Percentiles rank a stretch among this genome's conserved stretches.
Evolutionary conservation across 2,888 invertebrate genomes (phyloP).

Genomic region (Drosophila formosana): DNA sequence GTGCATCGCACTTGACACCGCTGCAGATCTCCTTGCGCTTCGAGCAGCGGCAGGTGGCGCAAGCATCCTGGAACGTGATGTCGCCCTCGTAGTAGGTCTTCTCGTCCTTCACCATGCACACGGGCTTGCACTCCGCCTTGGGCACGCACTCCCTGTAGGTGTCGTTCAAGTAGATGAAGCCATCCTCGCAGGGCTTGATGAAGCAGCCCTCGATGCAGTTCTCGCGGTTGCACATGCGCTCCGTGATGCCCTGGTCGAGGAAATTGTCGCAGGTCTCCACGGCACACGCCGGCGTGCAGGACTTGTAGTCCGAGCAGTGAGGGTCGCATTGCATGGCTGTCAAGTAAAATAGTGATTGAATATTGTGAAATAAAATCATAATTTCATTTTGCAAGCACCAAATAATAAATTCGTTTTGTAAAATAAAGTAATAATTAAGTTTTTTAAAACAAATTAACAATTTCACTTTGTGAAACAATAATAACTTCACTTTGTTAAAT

Average conservation of each 20-base stretch:
- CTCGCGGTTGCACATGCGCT: constrained; percentile 89
- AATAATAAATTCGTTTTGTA: too few species aligned
- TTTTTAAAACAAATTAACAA: too few species aligned
- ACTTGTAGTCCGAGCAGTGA: constrained; percentile 91
- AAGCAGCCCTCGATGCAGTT: constrained; percentile 94
- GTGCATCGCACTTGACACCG: constrained; percentile 88
- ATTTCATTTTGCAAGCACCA: too few species aligned
- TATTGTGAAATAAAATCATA: too few species aligned
- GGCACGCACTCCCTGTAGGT: constrained; percentile 91
- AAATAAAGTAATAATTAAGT: too few species aligned
- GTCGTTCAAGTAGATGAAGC: constrained; percentile 90
- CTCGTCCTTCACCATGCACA: constrained; percentile 90
- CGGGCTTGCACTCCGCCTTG: constrained; percentile 89
- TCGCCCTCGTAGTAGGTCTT: constrained; percentile 91
- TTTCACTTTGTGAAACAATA: too few species aligned
- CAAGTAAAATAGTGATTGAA: too few species aligned
- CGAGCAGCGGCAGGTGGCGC: constrained; percentile 92
- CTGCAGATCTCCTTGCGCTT: constrained; percentile 89
- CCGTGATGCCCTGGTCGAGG: constrained; percentile 88
- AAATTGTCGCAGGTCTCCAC: constrained; percentile 93
- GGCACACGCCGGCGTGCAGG: constrained; percentile 94
- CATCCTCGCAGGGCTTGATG: constrained; percentile 90
- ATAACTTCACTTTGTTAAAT: too few species aligned
- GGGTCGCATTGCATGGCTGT: constrained; percentile 95
- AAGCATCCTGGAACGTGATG: constrained; percentile 90